Percentiles rank a stretch among this genome's conserved stretches.
These are phyloP conservation scores for Tragelaphus scriptus DNA, from an alignment of 2,113 vertebrate genomes.

Conservation along the genomic window DNA sequence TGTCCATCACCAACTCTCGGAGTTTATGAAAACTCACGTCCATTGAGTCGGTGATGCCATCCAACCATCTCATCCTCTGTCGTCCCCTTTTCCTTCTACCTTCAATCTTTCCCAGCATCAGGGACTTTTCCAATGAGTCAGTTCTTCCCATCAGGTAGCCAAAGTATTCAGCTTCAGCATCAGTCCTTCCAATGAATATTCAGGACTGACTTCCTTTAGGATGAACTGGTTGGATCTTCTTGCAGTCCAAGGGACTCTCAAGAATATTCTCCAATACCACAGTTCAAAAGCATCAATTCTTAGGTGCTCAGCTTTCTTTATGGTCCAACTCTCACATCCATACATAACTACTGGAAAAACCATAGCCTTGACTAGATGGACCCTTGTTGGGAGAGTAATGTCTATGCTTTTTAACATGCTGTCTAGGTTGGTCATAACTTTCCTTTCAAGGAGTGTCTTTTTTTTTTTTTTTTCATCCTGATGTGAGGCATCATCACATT, in stretches of 20 bases:
- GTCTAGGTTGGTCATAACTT: neutral
- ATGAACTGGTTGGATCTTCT: neutral
- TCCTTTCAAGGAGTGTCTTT: neutral
- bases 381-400: neutral
- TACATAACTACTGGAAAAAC: neutral
- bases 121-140: neutral
- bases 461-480: neutral
- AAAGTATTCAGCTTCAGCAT: neutral
- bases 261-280: neutral
- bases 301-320: neutral
- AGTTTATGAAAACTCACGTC: neutral
- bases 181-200: neutral
- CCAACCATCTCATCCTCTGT: neutral
- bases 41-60: neutral
- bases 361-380: neutral
- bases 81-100: neutral
- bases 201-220: neutral
- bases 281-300: neutral
- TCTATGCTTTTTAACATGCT: neutral
- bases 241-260: neutral
- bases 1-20: neutral
- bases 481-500: neutral
- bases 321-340: neutral
- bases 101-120: neutral
- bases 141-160: neutral